Base-by-base conservation (phyloP, 1,140 invertebrate species). In the Nilaparvata lugens region DNA sequence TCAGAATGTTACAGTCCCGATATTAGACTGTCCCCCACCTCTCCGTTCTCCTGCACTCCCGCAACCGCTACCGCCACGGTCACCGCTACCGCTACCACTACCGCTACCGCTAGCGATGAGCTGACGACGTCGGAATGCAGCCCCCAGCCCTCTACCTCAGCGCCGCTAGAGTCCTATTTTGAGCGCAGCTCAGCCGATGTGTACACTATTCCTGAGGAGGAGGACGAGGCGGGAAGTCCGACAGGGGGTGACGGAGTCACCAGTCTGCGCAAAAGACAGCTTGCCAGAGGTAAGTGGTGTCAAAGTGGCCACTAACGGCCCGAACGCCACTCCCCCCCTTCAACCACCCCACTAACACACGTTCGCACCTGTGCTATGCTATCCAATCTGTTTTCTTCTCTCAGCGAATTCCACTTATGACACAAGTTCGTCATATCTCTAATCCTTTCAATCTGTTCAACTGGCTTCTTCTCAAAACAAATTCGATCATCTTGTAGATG, bases 131-230 rank as follows among this genome's bases (percentile, higher is more conserved):
- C 9, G 45, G 45, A 4, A 18, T 16, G 25, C 28, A 3, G 25
- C 40, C 18, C 57, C 40, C 25, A 52, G n/a, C 53, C 18, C 28
- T 28, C 31, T 25, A 43, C 45, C 40, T 40, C 24, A 54, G 52
- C 13, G 23, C 53, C 31, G 31, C 43, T 68, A 42, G 62, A 71
- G 59, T 62, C 69, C 23, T 73, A 70, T 68, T 78, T 75, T 65
- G 76, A 78, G 61, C 75, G 76, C 63, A 78, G 72, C 65, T 75
- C 75, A 5, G 76, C 76, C 14, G 78, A 78, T 63, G 77, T 79
- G 7, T 79, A 80, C 66, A 78, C 78, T 24, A 79, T 79, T 57
- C 76, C 74, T n/a, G 78, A 79, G 65, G 78, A 78, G 62, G 78
- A 79, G 62, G 77, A 79, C 56, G 78, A 79, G 67, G 70, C 73